Conservation (phyloP, 1,140 invertebrate species). For the Pseudomyrmex cubaensis region DNA sequence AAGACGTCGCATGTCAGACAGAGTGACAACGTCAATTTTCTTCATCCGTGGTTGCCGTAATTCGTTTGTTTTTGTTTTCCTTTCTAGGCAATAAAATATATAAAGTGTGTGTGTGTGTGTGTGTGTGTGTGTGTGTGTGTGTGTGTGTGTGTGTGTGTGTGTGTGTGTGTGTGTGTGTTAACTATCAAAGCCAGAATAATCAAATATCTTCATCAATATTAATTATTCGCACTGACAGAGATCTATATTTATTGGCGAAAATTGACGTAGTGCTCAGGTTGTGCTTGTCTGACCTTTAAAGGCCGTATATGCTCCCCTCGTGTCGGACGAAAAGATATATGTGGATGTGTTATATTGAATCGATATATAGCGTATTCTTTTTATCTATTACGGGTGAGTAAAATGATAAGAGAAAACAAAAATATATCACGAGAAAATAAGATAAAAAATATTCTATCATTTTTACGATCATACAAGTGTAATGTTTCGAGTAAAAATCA, state of each 20-base stretch:
- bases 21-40: neutral
- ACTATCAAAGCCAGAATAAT: neutral
- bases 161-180: neutral
- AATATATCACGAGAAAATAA: neutral
- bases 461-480: neutral
- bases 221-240: conserved; percentile 37
- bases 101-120: neutral
- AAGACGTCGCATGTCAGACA: conserved; percentile 31
- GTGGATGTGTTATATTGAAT: conserved; percentile 31
- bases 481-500: too few species aligned
- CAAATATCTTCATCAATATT: conserved; percentile 52
- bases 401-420: conserved; percentile 2
- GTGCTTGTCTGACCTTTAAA: conserved; percentile 51
- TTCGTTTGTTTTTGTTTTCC: neutral
- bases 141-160: neutral
- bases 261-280: conserved; percentile 47
- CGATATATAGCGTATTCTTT: neutral
- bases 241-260: conserved; percentile 52
- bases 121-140: neutral
- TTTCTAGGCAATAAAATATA: neutral
- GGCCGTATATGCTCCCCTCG: neutral
- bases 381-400: neutral
- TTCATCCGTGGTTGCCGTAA: neutral
- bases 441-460: neutral
- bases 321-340: neutral